Percentiles rank a stretch among this genome's conserved stretches.
Conservation (phyloP, 1,140 invertebrate genomes). For the Dicyema japonicum region DNA sequence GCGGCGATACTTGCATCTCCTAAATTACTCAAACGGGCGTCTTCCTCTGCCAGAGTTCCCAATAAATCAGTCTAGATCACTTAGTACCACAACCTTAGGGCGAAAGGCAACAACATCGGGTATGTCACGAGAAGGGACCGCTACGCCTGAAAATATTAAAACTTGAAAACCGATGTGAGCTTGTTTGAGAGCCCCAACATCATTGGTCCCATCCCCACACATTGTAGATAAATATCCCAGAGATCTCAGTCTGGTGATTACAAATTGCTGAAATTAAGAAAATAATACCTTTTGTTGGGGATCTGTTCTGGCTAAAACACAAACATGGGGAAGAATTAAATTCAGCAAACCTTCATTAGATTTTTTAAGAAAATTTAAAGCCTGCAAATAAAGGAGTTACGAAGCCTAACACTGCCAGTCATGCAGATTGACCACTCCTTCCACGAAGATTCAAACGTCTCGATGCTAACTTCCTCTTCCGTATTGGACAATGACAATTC, state of each 20-base stretch:
- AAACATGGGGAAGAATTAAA: slow-evolving; percentile 42
- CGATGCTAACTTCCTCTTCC: slow-evolving; percentile 40
- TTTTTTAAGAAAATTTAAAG: slow-evolving; percentile 34
- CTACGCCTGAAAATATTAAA: too few species aligned
- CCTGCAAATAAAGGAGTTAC: slow-evolving; percentile 20
- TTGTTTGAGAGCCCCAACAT: slow-evolving; percentile 97
- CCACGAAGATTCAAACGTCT: slow-evolving; percentile 23
- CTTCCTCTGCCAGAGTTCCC: slow-evolving; percentile 55
- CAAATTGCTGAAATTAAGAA: slow-evolving; percentile 2
- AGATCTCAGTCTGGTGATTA: slow-evolving; percentile 41
- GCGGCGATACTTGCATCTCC: slow-evolving; percentile 95
- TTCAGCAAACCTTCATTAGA: slow-evolving; percentile 30
- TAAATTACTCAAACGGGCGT: slow-evolving; percentile 50
- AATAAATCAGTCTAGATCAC: too few species aligned
- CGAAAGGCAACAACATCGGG: too few species aligned
- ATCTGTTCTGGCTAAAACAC: slow-evolving; percentile 61
- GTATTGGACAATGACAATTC: slow-evolving; percentile 6
- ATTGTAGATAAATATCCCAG: slow-evolving; percentile 63
- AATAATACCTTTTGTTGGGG: slow-evolving; percentile 47
- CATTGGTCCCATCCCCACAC: slow-evolving; percentile 99
- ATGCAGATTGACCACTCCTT: slow-evolving; percentile 48
- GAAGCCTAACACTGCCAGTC: slow-evolving; percentile 38
- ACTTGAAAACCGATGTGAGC: slow-evolving; percentile 64
- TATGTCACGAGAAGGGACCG: too few species aligned
- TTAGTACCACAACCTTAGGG: too few species aligned